Conservation (phyloP, 2,888 invertebrate species). For the Tetrapedia diversipes region DNA sequence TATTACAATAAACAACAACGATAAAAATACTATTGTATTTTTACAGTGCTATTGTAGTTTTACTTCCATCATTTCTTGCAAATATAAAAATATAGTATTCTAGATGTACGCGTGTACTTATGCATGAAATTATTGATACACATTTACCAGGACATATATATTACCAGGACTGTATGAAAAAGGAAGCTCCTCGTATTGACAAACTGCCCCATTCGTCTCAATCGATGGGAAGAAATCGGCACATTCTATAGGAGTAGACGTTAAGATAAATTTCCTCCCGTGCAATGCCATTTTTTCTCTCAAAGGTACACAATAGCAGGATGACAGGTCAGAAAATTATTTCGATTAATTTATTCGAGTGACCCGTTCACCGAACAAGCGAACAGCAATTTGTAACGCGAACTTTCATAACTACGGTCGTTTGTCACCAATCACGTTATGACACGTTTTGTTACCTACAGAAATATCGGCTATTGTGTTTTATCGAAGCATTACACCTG, state of each 20-base stretch:
- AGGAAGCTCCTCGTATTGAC: conserved; percentile 45
- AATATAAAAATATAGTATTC: too few species aligned
- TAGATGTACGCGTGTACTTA: too few species aligned
- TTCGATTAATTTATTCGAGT: conserved; percentile 22
- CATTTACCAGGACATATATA: too few species aligned
- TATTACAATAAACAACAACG: too few species aligned
- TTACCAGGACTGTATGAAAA: conserved; percentile 7
- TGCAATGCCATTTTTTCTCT: conserved; percentile 21
- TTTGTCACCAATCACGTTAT: background rate
- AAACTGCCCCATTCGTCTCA: conserved; percentile 57
- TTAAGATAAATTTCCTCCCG: conserved; percentile 52
- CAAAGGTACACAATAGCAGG: background rate
- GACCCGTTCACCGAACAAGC: background rate
- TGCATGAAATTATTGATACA: too few species aligned
- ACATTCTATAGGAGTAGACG: conserved; percentile 35
- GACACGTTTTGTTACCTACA: background rate
- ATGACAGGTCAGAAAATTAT: conserved; percentile 28
- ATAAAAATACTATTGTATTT: too few species aligned
- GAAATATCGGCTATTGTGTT: background rate
- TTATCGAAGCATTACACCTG: too few species aligned
- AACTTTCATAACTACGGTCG: background rate
- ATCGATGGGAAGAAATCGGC: conserved; percentile 55
- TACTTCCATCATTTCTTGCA: too few species aligned
- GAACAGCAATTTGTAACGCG: conserved; percentile 3
- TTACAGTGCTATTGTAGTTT: too few species aligned